phyloP scores from a whole-genome alignment of 2,888 invertebrate genomes.

The Euzetes globulus region DNA sequence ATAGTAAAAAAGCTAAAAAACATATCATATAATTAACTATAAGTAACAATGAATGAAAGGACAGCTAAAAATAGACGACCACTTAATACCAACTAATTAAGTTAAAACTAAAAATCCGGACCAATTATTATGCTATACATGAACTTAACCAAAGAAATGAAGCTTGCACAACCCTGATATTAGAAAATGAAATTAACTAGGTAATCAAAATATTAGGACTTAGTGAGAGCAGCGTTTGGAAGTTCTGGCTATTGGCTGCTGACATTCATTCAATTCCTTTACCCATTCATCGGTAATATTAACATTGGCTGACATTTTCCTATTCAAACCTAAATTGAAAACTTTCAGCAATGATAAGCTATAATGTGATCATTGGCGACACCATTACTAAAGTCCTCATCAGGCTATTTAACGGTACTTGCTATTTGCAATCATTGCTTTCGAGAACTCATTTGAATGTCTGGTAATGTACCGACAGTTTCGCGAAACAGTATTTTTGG shows the following conservation, averaged over 20 bases:
- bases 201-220: constrained; percentile 46
- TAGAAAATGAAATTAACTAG: too few species aligned
- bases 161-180: too few species aligned
- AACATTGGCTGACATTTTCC: neutral
- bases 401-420: constrained; percentile 56
- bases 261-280: constrained; percentile 67
- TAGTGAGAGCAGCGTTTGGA: constrained; percentile 74
- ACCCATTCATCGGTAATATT: constrained; percentile 68
- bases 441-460: too few species aligned
- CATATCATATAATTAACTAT: too few species aligned
- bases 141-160: neutral
- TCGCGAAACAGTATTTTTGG: constrained; percentile 55
- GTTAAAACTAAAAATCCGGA: neutral
- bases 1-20: too few species aligned
- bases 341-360: constrained; percentile 61
- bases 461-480: constrained; percentile 43
- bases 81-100: neutral
- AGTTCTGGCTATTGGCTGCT: constrained; percentile 66
- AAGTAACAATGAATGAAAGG: too few species aligned
- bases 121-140: neutral
- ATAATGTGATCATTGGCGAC: constrained; percentile 78
- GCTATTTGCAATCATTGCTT: too few species aligned
- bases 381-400: constrained; percentile 71
- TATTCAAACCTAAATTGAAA: neutral
- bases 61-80: too few species aligned